Conservation (phyloP, 2,113 vertebrate species). For the Amazona guildingii region DNA sequence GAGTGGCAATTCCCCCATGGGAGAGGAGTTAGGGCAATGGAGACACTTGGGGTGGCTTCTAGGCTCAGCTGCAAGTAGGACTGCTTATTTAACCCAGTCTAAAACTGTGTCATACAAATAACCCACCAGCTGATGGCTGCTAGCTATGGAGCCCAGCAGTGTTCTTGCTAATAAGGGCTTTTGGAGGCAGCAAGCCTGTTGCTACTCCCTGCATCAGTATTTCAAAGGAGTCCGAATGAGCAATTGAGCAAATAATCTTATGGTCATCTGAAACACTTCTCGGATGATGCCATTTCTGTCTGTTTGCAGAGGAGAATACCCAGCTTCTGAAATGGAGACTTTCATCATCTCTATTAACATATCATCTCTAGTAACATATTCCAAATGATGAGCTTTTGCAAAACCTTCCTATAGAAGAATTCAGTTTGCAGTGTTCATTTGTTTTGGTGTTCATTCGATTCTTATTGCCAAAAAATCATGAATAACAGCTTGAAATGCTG, state of each 20-base stretch:
- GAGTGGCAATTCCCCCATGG: not conserved
- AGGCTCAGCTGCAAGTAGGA: not conserved
- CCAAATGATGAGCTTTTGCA: not conserved
- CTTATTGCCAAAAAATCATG: not conserved
- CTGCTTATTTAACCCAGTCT: not conserved
- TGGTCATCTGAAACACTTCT: not conserved
- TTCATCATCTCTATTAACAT: not conserved
- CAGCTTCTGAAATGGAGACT: not conserved
- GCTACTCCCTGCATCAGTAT: not conserved
- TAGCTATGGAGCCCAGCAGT: not conserved
- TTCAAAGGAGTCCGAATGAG: not conserved
- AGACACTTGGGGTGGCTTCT: fast-evolving
- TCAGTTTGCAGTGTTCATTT: not conserved
- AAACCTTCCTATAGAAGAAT: not conserved
- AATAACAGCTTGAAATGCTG: not conserved
- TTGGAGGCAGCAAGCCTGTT: not conserved
- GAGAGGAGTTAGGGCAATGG: not conserved
- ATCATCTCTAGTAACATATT: not conserved
- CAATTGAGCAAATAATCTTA: not conserved
- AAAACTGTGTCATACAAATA: not conserved
- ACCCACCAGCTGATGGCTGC: not conserved
- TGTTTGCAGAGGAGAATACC: not conserved
- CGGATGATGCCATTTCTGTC: fast-evolving
- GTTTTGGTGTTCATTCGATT: not conserved
- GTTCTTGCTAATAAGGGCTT: not conserved